Evolutionary conservation across 2,113 vertebrate genomes (phyloP).

Genomic region (Panthera tigris): DNA sequence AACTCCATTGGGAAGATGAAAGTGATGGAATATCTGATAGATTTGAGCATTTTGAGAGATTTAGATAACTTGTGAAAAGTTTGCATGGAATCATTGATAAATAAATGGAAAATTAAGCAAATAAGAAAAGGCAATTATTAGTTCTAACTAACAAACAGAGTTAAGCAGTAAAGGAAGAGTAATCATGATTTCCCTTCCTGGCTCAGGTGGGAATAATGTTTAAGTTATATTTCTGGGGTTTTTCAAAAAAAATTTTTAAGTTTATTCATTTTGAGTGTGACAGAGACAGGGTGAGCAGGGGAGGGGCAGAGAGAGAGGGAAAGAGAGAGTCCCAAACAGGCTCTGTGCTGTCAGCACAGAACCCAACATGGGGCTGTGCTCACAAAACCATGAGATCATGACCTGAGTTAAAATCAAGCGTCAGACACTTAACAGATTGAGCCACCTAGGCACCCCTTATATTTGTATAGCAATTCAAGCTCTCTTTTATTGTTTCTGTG

Average conservation of each 20-base stretch:
- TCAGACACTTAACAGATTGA: too few relatives aligned
- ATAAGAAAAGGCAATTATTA: slow-evolving; percentile 1
- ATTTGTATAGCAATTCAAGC: neutral
- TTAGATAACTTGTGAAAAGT: neutral
- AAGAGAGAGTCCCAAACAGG: too few relatives aligned
- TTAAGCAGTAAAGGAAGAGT: neutral
- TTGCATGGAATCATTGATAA: neutral
- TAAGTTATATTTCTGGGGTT: neutral
- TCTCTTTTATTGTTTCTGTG: neutral
- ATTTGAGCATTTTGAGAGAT: neutral
- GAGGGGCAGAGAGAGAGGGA: too few relatives aligned
- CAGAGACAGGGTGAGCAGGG: too few relatives aligned
- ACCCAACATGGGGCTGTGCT: too few relatives aligned
- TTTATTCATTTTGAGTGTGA: too few relatives aligned
- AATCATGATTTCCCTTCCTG: neutral
- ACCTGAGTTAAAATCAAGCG: too few relatives aligned
- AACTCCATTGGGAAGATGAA: neutral
- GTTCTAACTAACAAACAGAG: neutral
- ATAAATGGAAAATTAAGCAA: slow-evolving; percentile 19
- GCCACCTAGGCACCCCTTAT: too few relatives aligned
- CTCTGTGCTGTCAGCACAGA: too few relatives aligned
- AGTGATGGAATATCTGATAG: neutral
- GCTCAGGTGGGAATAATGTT: neutral
- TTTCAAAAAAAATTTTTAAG: too few relatives aligned
- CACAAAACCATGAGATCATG: too few relatives aligned